Percentiles rank a stretch among this genome's conserved stretches.
These are phyloP conservation scores for Xerus rutilus DNA, from an alignment of 2,797 vertebrate species.

Conservation along the genomic window DNA sequence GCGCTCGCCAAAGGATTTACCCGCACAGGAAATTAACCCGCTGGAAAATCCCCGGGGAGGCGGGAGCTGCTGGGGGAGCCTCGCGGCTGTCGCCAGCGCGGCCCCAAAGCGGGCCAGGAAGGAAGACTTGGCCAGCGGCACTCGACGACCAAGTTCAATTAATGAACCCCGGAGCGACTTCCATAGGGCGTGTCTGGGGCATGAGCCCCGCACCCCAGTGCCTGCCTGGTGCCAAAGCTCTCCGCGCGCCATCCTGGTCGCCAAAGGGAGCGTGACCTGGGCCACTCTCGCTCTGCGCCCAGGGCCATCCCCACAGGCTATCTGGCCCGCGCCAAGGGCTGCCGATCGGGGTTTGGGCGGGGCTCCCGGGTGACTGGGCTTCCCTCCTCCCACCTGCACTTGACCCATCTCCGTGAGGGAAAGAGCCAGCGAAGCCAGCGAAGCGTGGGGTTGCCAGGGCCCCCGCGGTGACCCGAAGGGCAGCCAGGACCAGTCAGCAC, in stretches of 20 bases:
- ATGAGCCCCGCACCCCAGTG: background rate
- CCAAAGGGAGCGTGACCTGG: background rate
- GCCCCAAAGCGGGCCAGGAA: conserved; percentile 62
- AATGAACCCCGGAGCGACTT: background rate
- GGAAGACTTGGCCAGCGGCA: conserved; percentile 63
- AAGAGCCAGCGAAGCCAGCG: background rate
- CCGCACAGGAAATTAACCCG: conserved; percentile 76
- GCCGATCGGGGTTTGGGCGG: background rate
- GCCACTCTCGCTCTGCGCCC: background rate
- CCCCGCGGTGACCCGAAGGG: background rate
- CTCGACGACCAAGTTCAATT: conserved; percentile 48
- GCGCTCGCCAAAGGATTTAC: conserved; percentile 82
- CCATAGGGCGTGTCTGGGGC: background rate
- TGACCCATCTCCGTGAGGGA: background rate
- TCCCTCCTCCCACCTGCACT: background rate
- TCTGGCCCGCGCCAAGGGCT: background rate
- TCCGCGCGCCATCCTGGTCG: rapidly evolving
- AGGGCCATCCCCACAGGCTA: background rate
- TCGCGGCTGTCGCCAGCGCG: conserved; percentile 59
- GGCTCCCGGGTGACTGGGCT: background rate
- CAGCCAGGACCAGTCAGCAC: conserved; percentile 65
- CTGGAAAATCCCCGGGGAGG: conserved; percentile 51
- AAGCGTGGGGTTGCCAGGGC: background rate
- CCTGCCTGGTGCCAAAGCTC: background rate
- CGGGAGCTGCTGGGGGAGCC: conserved; percentile 11